These are phyloP conservation scores for Sturnira hondurensis DNA, from an alignment of 2,113 vertebrate genomes.

Conservation along the genomic window DNA sequence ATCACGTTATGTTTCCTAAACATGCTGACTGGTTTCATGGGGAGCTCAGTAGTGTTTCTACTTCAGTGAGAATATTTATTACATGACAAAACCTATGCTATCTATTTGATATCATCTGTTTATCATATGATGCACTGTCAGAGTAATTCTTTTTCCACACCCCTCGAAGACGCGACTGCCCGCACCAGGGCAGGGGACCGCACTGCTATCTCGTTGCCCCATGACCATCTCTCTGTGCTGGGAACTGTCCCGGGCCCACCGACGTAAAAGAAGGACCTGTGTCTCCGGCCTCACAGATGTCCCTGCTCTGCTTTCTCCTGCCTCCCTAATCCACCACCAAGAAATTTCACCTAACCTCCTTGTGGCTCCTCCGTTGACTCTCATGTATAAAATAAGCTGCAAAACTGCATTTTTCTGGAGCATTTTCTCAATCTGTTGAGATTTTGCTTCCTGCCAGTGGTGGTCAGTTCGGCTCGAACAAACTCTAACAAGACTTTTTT, in stretches of 20 bases:
- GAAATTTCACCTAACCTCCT: not conserved
- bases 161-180: not conserved
- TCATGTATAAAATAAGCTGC: not conserved
- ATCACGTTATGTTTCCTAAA: slow-evolving; percentile 33
- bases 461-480: not conserved
- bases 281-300: not conserved
- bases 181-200: not conserved
- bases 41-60: not conserved
- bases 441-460: not conserved
- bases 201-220: not conserved
- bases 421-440: not conserved
- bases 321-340: not conserved
- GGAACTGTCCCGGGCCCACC: not conserved
- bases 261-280: rapidly evolving
- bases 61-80: not conserved
- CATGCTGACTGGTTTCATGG: not conserved
- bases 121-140: not conserved
- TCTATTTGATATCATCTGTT: not conserved
- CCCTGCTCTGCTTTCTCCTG: not conserved
- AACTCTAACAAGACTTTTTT: not conserved
- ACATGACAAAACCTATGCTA: not conserved
- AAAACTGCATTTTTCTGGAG: not conserved
- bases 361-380: not conserved
- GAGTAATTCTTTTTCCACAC: not conserved
- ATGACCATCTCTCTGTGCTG: not conserved